Evolutionary conservation across 2,888 invertebrate genomes (phyloP), one percentile per base, ranked within the genome.

Genomic region (Lasioglossum figueresi): DNA sequence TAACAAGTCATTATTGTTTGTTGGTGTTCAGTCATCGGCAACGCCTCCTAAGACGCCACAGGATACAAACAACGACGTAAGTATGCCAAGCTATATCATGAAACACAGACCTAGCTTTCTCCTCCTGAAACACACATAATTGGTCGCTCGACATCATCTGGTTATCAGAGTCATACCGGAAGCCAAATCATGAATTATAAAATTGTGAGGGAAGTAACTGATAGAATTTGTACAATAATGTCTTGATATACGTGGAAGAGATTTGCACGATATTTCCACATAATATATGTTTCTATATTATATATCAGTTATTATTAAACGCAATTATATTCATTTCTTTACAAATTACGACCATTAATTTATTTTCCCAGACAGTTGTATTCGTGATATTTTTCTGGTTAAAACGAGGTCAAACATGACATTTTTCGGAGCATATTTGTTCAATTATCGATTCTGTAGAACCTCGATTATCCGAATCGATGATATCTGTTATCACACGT

Each of bases 21-120:
- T 93, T 90, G 92, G 89, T 93, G 92, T 92, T 92, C 93, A 94
- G 94, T 93, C 94, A 87, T 91, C 93, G 87, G 91, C 92, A 80
- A 93, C 93, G 85, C 91, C 93, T 48, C 93, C 94, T 86, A 94
- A 94, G 92, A 93, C 93, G 85, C 94, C 94, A 73, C 92, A 93
- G 93, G 94, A 94, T 72, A 85, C 91, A 77, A 88, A 88, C 72
- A 90, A 91, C 84, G 91, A 93, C 91, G 95, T 95, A 92, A 95
- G 95, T 95, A 94, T 74, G 68, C 40, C 52, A 80, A 82, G 43
- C 63, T 76, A 80, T 79, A 74, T 77, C 76, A 80, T 43, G 63
- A 81, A 40, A 76, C 31, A 40, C 59, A 66, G 56, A 56, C 43
- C 52, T 66, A 72, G 23, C 31, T 34, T 45, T 63, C 73, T 72